Conservation (phyloP, 2,888 invertebrate genomes). For the Notocelia uddmanniana region DNA sequence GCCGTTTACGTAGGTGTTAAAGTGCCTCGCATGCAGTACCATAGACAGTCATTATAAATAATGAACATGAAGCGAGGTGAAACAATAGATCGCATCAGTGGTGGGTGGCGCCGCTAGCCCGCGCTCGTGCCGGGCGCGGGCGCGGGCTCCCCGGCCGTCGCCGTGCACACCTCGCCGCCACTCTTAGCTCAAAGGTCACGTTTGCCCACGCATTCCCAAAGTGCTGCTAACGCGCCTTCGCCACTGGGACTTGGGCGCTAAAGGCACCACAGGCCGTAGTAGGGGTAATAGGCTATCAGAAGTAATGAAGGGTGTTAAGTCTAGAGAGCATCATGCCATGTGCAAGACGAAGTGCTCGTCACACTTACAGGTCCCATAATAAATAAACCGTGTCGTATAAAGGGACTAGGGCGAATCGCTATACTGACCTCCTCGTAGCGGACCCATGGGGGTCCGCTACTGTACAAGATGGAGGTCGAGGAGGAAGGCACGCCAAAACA, state of each 20-base stretch:
- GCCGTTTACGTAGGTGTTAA: constrained; percentile 67
- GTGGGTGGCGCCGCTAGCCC: constrained; percentile 58
- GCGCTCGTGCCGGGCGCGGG: constrained; percentile 36
- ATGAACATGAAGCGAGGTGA: constrained; percentile 71
- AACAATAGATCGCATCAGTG: constrained; percentile 73
- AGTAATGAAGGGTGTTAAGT: background rate
- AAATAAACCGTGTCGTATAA: no score
- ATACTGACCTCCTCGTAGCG: no score
- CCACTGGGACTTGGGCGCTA: background rate
- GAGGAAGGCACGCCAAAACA: no score
- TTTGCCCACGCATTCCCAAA: constrained; percentile 4
- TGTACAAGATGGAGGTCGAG: no score
- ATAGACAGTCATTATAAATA: constrained; percentile 80
- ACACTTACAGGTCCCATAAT: no score
- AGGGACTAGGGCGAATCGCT: no score
- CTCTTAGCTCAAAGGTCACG: background rate
- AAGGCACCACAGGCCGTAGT: background rate
- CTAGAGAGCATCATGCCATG: no score
- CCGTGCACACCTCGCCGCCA: background rate
- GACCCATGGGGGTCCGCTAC: no score
- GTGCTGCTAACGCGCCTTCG: background rate
- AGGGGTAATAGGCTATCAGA: no score
- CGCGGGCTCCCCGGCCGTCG: background rate
- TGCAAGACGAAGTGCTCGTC: no score
- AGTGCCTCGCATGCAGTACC: constrained; percentile 68